Evolutionary conservation across 1,140 invertebrate species (phyloP).

Genomic region (Aphidius gifuensis): DNA sequence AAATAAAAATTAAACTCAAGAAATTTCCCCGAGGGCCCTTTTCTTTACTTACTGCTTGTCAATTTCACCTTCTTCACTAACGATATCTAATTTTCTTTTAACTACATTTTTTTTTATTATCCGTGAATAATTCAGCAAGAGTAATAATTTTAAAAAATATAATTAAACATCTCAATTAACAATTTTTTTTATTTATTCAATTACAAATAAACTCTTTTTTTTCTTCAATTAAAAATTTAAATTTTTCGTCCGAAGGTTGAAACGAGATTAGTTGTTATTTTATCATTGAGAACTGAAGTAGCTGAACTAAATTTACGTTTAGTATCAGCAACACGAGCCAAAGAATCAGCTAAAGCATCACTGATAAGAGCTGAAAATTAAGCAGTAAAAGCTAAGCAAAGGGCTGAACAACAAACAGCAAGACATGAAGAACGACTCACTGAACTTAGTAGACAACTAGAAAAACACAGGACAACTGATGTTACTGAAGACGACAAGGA

Average conservation of each 20-base stretch:
- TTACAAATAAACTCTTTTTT: slow-evolving; percentile 5
- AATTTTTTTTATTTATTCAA: background rate
- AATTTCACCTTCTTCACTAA: too few relatives aligned
- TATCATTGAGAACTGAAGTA: slow-evolving; percentile 64
- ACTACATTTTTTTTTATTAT: too few relatives aligned
- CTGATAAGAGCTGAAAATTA: slow-evolving; percentile 55
- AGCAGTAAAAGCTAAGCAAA: slow-evolving; percentile 35
- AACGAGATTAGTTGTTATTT: too few relatives aligned
- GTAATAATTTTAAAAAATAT: too few relatives aligned
- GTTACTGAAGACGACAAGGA: slow-evolving; percentile 75
- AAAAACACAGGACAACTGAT: slow-evolving; percentile 63
- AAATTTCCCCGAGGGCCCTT: too few relatives aligned
- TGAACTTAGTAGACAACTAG: slow-evolving; percentile 72
- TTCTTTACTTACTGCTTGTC: too few relatives aligned
- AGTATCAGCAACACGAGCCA: slow-evolving; percentile 56
- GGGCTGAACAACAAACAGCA: slow-evolving; percentile 61
- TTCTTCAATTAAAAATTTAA: too few relatives aligned
- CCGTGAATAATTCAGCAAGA: too few relatives aligned
- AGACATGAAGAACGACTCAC: slow-evolving; percentile 79
- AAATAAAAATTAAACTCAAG: too few relatives aligned
- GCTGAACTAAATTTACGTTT: slow-evolving; percentile 62
- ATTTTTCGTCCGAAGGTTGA: slow-evolving; percentile 29
- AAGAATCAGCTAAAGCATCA: slow-evolving; percentile 58
- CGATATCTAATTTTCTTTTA: too few relatives aligned
- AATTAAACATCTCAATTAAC: too few relatives aligned